Base-by-base conservation (phyloP, 2,113 vertebrate genomes). In the Nerophis lumbriciformis region DNA sequence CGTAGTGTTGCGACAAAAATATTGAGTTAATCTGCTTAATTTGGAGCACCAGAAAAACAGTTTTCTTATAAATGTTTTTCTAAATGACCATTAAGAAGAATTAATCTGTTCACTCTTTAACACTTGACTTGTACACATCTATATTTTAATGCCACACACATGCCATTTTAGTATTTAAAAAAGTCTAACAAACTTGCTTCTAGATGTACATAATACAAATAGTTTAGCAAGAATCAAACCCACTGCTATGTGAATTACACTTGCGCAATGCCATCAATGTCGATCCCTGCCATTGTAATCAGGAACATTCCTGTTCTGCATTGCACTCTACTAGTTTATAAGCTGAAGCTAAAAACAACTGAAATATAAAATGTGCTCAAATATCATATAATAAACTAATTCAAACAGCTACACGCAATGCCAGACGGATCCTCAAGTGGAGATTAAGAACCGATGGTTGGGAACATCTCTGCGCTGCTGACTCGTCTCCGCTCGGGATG, bases 361-460 rank as follows among this genome's bases (percentile, higher is more conserved):
- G 6, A 53, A 59, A 52, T 52, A 16, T 59, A 63, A 16, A 49
- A 49, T 8, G 7, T 19, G 7, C 12, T 36, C 6, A 8, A 3
- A 36, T 37, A 48, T 58, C 72, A 74, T 75, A 80, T 77, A 84
- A 75, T 39, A 67, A 53, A 13, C 47, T 58, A 71, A 68, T 54
- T 78, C 63, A 66, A 52, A 54, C 44, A 55, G 77, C 75, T 68
- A 65, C 42, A 75, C 62, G 13, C 14, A 1, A 65, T 65, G 80
- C 75, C 83, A 87, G 79, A 81, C 75, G 61, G 85, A 83, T 80
- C 68, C 65, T 61, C 63, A 79, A 8, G 63, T 65, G 63, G 55
- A 88, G 84, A 88, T 87, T 81, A 86, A 77, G 71, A 79, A 73
- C 48, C 63, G n/a, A n/a, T n/a, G n/a, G n/a, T n/a, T n/a, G n/a